Evolutionary conservation across 2,888 invertebrate genomes (phyloP).

Genomic region (Villa cingulata): DNA sequence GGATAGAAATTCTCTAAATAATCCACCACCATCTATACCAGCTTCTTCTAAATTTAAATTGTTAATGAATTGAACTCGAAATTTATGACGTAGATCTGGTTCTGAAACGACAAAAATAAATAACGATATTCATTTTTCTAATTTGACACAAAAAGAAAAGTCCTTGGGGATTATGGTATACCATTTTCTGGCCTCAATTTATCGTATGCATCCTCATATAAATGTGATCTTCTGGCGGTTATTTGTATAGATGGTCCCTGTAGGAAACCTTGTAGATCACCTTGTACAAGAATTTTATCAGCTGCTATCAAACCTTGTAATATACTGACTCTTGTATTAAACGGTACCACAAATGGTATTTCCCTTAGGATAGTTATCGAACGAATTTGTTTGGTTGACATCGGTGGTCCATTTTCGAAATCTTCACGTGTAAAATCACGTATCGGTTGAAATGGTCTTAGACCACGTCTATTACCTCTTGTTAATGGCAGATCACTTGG

Average conservation of each 20-base stretch:
- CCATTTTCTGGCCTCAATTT: slow-evolving; percentile 83
- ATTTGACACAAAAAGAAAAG: too few species aligned
- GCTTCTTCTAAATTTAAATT: slow-evolving; percentile 85
- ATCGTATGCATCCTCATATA: slow-evolving; percentile 98
- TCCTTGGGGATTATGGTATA: slow-evolving; percentile 27
- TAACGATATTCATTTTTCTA: background rate
- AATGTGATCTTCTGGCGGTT: slow-evolving; percentile 70
- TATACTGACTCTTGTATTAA: slow-evolving; percentile 76
- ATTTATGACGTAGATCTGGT: slow-evolving; percentile 69
- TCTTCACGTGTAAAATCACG: slow-evolving; percentile 44
- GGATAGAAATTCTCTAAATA: slow-evolving; percentile 89
- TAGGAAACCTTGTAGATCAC: slow-evolving; percentile 58
- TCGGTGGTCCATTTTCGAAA: slow-evolving; percentile 57
- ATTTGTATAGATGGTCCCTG: slow-evolving; percentile 63
- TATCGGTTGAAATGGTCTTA: slow-evolving; percentile 42
- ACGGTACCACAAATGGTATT: slow-evolving; percentile 88
- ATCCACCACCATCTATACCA: slow-evolving; percentile 94
- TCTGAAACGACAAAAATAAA: slow-evolving; percentile 40
- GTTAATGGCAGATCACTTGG: slow-evolving; percentile 42
- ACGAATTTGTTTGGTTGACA: slow-evolving; percentile 76
- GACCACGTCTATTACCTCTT: slow-evolving; percentile 37
- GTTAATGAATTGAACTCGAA: slow-evolving; percentile 83
- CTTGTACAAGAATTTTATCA: slow-evolving; percentile 46
- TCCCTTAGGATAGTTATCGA: slow-evolving; percentile 79
- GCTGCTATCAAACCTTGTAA: slow-evolving; percentile 54